phyloP scores from a whole-genome alignment of 2,113 vertebrate species.

The Pterocles gutturalis region DNA sequence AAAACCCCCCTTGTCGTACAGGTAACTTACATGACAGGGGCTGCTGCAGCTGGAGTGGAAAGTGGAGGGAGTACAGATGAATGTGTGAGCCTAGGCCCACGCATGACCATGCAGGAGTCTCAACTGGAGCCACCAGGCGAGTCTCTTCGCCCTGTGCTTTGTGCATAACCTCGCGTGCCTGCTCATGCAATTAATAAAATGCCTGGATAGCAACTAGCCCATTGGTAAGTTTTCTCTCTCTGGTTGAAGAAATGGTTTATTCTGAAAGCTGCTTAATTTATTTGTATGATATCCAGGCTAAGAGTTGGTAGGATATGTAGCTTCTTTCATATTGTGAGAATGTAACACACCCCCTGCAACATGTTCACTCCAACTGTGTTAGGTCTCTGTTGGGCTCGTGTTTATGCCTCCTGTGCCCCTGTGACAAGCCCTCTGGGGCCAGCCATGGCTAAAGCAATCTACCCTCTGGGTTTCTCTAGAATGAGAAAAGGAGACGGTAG shows the following conservation, averaged over 20 bases:
- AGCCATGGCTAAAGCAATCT: background rate
- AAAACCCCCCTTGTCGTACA: background rate
- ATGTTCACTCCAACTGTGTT: background rate
- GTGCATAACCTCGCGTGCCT: fast-evolving
- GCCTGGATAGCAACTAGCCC: background rate
- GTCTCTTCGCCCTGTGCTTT: background rate
- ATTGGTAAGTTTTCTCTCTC: background rate
- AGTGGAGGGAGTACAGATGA: background rate
- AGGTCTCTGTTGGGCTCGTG: background rate
- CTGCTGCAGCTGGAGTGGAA: background rate
- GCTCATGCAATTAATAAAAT: background rate
- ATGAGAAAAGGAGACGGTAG: background rate
- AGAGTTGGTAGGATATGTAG: background rate
- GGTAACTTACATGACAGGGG: background rate
- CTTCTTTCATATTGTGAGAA: fast-evolving
- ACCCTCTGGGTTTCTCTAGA: background rate
- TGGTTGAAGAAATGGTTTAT: background rate
- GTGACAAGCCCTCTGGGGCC: background rate
- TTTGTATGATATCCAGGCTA: background rate
- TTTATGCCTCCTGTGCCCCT: background rate
- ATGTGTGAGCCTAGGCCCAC: background rate
- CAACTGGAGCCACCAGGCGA: fast-evolving
- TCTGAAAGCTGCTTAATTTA: background rate
- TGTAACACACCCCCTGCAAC: background rate
- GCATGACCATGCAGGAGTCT: fast-evolving